These are phyloP conservation scores for Psilopogon haemacephalus DNA, from an alignment of 2,113 vertebrate genomes.

Conservation along the genomic window DNA sequence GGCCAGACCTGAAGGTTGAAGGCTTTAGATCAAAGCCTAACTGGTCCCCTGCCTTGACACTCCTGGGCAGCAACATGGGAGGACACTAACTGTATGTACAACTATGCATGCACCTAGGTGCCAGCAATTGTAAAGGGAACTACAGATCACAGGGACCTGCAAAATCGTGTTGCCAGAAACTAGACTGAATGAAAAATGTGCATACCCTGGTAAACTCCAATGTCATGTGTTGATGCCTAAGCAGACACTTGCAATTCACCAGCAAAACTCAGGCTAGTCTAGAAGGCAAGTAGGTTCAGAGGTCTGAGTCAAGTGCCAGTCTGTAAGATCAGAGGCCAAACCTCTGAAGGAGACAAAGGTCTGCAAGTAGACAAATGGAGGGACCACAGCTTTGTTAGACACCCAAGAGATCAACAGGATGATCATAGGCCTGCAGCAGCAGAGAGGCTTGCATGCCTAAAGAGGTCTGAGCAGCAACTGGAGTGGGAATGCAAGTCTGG, in stretches of 20 bases:
- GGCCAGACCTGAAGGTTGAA: neutral
- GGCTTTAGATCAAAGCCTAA: neutral
- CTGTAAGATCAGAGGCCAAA: neutral
- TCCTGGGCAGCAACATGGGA: neutral
- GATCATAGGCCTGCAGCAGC: neutral
- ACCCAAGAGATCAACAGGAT: neutral
- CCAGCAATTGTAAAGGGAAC: neutral
- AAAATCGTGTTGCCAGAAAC: neutral
- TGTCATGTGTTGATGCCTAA: neutral
- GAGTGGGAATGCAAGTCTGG: neutral
- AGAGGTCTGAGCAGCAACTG: neutral
- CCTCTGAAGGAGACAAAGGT: neutral
- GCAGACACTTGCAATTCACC: neutral
- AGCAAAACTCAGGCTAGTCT: neutral
- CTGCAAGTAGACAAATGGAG: neutral
- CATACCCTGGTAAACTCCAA: neutral
- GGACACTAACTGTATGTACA: neutral
- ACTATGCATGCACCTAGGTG: rapidly evolving
- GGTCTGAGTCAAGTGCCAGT: neutral
- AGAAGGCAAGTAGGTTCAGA: neutral
- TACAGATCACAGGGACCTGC: rapidly evolving
- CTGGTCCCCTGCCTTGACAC: neutral
- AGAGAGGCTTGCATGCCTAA: neutral
- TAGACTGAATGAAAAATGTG: neutral
- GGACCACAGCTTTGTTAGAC: neutral